Base-by-base conservation (phyloP, 2,888 invertebrate species). In the Mycalesis mineus region DNA sequence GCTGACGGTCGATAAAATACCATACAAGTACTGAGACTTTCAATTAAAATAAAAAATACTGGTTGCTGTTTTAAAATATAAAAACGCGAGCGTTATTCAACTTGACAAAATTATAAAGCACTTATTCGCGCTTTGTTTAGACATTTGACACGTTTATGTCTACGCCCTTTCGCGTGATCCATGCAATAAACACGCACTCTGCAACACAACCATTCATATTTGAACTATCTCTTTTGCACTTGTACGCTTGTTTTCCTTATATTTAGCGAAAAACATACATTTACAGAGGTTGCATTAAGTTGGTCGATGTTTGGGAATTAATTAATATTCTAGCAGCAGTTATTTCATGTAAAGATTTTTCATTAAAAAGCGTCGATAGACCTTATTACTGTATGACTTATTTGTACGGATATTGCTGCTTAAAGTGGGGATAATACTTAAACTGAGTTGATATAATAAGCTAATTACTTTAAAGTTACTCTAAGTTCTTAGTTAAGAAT, bases 121-220 rank as follows among this genome's bases (percentile, higher is more conserved):
- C 72, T 72, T 71, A 72, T 73, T 71, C 68, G 66, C 64, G 64
- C 67, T 69, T 64, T 65, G 63, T 71, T 69, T 66, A 67, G 69
- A 66, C 71, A 71, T 71, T 73, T 73, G 68, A 70, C 69, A 69
- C 70, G 65, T 70, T 11, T 55, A 72, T 68, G 67, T 65, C 67
- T 66, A 69, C 70, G 69, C 73, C 74, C 72, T 68, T 70, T 71
- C 67, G 72, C 73, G 74, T 76, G 77, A 65, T 68, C 57, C 65
- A 60, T 57, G 66, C 72, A 69, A 75, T 73, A 71, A 73, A 73
- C 67, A 70, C 67, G 68, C 70, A 72, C 69, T 72, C 69, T 68
- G 59, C 60, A 65, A 65, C 64, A 57, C 58, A 60, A 62, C 75
- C 74, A 72, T 60, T 65, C 58, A 63, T 67, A 54, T 52, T 47